These are phyloP conservation scores for Riptortus pedestris DNA, from an alignment of 1,140 invertebrate genomes.

Conservation along the genomic window DNA sequence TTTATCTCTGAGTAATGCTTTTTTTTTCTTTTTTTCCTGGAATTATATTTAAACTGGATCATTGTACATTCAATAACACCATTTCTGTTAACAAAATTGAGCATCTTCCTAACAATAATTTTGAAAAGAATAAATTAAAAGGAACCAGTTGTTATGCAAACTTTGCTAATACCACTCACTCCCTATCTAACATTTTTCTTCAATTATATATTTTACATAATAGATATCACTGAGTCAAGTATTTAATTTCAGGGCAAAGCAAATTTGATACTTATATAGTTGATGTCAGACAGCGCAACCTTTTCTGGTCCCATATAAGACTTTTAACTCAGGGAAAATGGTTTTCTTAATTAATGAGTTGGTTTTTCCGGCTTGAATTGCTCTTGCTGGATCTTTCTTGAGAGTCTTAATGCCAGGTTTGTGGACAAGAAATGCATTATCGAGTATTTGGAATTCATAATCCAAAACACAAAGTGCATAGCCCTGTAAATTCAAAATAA, in stretches of 20 bases:
- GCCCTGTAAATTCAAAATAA: constrained; percentile 48
- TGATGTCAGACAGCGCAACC: constrained; percentile 60
- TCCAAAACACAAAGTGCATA: constrained; percentile 76
- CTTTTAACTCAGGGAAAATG: constrained; percentile 72
- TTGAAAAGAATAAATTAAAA: background rate
- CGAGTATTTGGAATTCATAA: constrained; percentile 80
- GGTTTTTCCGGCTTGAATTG: constrained; percentile 62
- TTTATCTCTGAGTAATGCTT: too few species aligned
- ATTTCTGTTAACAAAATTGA: background rate
- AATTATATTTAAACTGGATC: too few species aligned
- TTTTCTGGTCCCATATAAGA: constrained; percentile 65
- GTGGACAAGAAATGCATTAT: constrained; percentile 81
- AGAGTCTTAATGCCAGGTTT: constrained; percentile 74
- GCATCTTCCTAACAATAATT: background rate
- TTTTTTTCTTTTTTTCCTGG: too few species aligned
- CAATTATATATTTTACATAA: too few species aligned
- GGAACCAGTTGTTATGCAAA: background rate
- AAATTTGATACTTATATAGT: too few species aligned
- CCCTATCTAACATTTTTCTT: too few species aligned
- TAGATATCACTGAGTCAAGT: too few species aligned
- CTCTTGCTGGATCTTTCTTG: constrained; percentile 62
- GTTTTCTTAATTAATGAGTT: constrained; percentile 67
- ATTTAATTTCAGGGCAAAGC: too few species aligned
- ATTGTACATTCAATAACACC: too few species aligned
- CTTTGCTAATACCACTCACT: background rate